Percentiles rank a stretch among this genome's conserved stretches.
Evolutionary conservation across 2,797 vertebrate genomes (phyloP).

Genomic region (Paedocypris micromegethes): DNA sequence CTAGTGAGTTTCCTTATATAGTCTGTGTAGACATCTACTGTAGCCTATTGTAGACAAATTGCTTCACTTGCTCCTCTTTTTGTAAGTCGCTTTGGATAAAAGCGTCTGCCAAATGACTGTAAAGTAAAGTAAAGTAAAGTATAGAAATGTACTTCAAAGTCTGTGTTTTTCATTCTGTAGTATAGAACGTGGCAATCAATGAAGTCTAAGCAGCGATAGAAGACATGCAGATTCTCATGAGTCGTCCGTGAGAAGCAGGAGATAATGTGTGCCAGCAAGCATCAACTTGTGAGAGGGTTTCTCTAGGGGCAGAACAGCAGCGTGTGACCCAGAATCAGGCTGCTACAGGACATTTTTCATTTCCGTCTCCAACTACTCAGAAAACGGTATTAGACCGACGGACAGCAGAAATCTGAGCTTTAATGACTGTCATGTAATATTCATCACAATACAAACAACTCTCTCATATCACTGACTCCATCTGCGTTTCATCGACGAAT

Average conservation of each 20-base stretch:
- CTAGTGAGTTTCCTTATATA: too few species aligned
- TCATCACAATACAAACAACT: background rate
- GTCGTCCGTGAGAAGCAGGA: conserved; percentile 23
- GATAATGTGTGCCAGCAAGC: conserved; percentile 28
- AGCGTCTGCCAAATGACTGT: too few species aligned
- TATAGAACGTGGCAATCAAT: background rate
- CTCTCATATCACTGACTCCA: too few species aligned
- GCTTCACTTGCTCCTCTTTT: too few species aligned
- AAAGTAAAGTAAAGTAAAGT: too few species aligned
- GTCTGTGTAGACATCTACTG: too few species aligned
- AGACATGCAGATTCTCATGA: conserved; percentile 2
- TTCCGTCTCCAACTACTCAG: conserved; percentile 3
- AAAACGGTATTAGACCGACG: conserved; percentile 16
- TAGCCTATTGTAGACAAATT: too few species aligned
- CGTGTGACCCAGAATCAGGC: conserved; percentile 35
- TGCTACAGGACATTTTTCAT: conserved; percentile 29
- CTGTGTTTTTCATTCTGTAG: too few species aligned
- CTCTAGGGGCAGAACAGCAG: conserved; percentile 18
- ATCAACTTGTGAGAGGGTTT: conserved; percentile 19
- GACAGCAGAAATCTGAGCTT: background rate
- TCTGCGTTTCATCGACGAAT: too few species aligned
- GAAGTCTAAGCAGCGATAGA: conserved; percentile 17
- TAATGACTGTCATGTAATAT: background rate
- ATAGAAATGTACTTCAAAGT: too few species aligned
- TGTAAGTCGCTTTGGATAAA: too few species aligned